Conservation (phyloP, 2,888 invertebrate genomes). For the Leptinotarsa juncta region DNA sequence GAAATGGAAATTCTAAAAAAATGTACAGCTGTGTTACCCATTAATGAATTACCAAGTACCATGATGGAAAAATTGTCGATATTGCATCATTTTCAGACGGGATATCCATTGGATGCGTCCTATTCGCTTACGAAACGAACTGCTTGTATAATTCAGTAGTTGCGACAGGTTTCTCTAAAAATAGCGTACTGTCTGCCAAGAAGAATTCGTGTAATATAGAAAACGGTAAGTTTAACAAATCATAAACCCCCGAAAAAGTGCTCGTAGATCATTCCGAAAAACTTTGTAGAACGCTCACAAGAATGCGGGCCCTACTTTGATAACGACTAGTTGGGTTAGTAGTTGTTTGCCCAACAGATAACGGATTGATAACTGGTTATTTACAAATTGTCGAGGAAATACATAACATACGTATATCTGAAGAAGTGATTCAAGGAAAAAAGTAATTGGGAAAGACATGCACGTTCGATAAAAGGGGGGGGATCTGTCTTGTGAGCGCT, state of each 20-base stretch:
- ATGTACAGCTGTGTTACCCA: constrained; percentile 15
- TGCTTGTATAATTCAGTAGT: constrained; percentile 29
- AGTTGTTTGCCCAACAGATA: background rate
- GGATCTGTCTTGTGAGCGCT: no score
- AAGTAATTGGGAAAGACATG: background rate
- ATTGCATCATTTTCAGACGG: constrained; percentile 26
- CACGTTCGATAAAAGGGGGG: no score
- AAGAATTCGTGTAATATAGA: constrained; percentile 26
- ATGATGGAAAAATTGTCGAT: constrained; percentile 21
- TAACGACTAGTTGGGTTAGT: background rate
- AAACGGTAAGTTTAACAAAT: constrained; percentile 4
- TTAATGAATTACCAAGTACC: constrained; percentile 9
- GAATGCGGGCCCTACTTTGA: background rate
- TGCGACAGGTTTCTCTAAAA: constrained; percentile 43
- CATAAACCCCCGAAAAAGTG: constrained; percentile 19
- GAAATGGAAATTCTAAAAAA: constrained; percentile 7
- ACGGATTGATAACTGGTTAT: background rate
- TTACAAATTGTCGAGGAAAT: background rate
- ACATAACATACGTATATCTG: background rate
- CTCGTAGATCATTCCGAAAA: background rate
- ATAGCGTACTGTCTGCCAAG: constrained; percentile 38
- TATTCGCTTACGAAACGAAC: constrained; percentile 25
- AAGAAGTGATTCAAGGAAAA: background rate
- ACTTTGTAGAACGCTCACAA: background rate
- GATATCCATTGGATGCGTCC: constrained; percentile 20